phyloP scores from a whole-genome alignment of 2,113 vertebrate species.

The Myrmecobius fasciatus region DNA sequence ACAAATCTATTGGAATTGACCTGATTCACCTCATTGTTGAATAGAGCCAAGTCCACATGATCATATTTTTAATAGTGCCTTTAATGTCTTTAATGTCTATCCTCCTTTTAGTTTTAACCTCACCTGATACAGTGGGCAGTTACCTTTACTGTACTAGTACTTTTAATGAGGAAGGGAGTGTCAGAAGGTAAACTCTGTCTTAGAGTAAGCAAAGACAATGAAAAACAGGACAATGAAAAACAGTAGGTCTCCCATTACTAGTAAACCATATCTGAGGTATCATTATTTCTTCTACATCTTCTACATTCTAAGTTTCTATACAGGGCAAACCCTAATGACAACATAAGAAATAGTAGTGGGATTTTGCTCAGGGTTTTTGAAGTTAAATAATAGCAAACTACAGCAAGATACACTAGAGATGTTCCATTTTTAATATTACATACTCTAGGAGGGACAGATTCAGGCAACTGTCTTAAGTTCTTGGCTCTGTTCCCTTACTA shows the following conservation, averaged over 20 bases:
- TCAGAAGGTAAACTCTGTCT: conserved; percentile 8
- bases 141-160: not conserved
- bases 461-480: not conserved
- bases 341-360: not conserved
- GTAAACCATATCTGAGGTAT: not conserved
- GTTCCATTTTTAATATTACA: not conserved
- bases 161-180: not conserved
- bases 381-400: not conserved
- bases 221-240: not conserved
- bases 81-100: not conserved
- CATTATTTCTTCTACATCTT: conserved; percentile 22
- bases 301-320: conserved; percentile 5
- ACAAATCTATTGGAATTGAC: no score
- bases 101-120: not conserved
- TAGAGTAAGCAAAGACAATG: not conserved
- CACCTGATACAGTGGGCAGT: not conserved
- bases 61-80: not conserved
- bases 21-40: no score
- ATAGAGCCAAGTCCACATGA: not conserved
- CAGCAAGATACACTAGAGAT: not conserved
- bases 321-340: conserved; percentile 35
- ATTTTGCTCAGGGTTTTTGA: not conserved
- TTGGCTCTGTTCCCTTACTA: not conserved
- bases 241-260: conserved; percentile 25
- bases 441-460: conserved; percentile 15